phyloP scores from a whole-genome alignment of 2,113 vertebrate species.

The Otus sunia region DNA sequence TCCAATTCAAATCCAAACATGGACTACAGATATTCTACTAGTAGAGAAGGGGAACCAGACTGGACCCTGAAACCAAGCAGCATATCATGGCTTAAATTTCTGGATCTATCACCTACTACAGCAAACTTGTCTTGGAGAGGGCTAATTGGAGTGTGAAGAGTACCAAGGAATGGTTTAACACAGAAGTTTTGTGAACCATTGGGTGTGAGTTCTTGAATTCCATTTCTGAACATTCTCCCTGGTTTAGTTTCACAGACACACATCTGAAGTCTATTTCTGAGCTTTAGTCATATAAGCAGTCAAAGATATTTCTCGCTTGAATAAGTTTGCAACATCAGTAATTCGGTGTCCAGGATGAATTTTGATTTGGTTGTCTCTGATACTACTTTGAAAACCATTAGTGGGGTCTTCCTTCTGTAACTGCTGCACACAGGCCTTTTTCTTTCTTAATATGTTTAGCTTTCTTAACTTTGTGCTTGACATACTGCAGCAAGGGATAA shows the following conservation, averaged over 20 bases:
- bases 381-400: background rate
- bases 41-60: background rate
- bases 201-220: background rate
- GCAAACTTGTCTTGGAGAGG: background rate
- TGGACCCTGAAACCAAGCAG: background rate
- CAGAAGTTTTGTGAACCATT: background rate
- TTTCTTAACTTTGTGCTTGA: background rate
- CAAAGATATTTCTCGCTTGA: background rate
- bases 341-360: background rate
- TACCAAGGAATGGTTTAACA: background rate
- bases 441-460: background rate
- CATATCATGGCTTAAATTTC: background rate
- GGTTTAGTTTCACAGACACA: background rate
- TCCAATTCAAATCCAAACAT: background rate
- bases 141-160: background rate
- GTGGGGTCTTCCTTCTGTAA: background rate
- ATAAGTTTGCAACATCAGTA: background rate
- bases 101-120: background rate
- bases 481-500: background rate
- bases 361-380: background rate
- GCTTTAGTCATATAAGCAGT: background rate
- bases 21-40: background rate
- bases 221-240: background rate
- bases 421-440: background rate
- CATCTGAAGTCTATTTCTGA: background rate